phyloP scores from a whole-genome alignment of 1,140 invertebrate genomes.

The Heterodera schachtii region DNA sequence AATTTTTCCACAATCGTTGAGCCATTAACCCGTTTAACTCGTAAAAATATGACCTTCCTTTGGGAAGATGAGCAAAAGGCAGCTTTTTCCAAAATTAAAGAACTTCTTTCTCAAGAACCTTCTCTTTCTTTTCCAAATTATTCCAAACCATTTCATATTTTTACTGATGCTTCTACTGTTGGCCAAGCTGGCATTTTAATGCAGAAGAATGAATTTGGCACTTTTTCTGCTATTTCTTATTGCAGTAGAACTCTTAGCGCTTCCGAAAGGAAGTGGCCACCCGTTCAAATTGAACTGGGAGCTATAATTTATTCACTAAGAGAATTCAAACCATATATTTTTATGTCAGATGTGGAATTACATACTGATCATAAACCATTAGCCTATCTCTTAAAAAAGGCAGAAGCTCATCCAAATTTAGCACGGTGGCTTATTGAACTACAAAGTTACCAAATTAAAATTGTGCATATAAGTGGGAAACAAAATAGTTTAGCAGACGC shows the following conservation, averaged over 20 bases:
- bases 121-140: slow-evolving; percentile 18
- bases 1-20: slow-evolving; percentile 27
- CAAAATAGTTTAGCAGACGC: slow-evolving; percentile 6
- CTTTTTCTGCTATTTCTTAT: slow-evolving; percentile 5
- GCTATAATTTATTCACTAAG: slow-evolving; percentile 9
- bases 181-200: slow-evolving; percentile 8
- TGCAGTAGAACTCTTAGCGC: not conserved
- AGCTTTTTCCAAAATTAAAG: not conserved
- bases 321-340: slow-evolving; percentile 22
- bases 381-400: not conserved
- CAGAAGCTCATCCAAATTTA: not conserved
- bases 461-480: not conserved
- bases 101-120: slow-evolving; percentile 3
- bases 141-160: slow-evolving; percentile 21
- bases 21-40: not conserved
- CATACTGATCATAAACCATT: slow-evolving; percentile 27
- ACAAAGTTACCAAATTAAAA: not conserved
- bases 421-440: not conserved
- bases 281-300: slow-evolving; percentile 18
- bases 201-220: slow-evolving; percentile 17
- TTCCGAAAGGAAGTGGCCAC: slow-evolving; percentile 15
- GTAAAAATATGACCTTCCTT: slow-evolving; percentile 13
- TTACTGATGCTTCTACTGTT: not conserved
- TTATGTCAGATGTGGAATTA: slow-evolving; percentile 8
- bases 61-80: slow-evolving; percentile 24